A percentile compares a stretch with the other conserved stretches of the same genome.
phyloP scores from a whole-genome alignment of 2,888 invertebrate genomes.

The Parochlus steinenii region DNA sequence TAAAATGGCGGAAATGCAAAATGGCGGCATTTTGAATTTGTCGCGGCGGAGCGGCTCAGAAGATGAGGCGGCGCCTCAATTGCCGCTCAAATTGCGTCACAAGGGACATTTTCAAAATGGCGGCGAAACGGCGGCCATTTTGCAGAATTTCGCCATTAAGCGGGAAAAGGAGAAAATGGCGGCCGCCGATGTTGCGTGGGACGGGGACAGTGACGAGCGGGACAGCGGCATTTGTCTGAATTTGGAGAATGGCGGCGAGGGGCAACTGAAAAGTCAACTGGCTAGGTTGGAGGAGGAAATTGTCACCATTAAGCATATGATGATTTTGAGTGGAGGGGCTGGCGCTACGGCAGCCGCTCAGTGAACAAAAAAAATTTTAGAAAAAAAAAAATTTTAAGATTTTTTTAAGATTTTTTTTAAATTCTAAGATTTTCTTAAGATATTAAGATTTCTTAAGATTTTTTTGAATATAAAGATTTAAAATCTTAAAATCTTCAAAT shows the following conservation, averaged over 20 bases:
- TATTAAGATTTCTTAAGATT: too few relatives aligned
- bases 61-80: conserved; percentile 30
- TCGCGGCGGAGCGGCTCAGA: conserved; percentile 34
- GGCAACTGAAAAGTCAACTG: conserved; percentile 69
- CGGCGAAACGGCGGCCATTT: conserved; percentile 68
- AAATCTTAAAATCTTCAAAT: too few relatives aligned
- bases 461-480: too few relatives aligned
- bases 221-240: conserved; percentile 71
- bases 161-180: conserved; percentile 67
- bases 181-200: too few relatives aligned
- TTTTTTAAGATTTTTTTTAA: too few relatives aligned
- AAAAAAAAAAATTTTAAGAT: too few relatives aligned
- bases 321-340: too few relatives aligned
- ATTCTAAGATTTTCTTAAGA: too few relatives aligned
- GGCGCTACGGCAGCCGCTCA: too few relatives aligned
- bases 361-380: too few relatives aligned
- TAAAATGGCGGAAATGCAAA: too few relatives aligned
- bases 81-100: conserved; percentile 81
- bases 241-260: conserved; percentile 31
- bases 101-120: conserved; percentile 71
- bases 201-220: conserved; percentile 76
- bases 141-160: conserved; percentile 70
- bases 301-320: conserved; percentile 70
- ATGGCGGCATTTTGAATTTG: conserved; percentile 48
- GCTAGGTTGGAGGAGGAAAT: conserved; percentile 82